Base-by-base conservation (phyloP, 2,113 vertebrate genomes). In the Silurus asotus region DNA sequence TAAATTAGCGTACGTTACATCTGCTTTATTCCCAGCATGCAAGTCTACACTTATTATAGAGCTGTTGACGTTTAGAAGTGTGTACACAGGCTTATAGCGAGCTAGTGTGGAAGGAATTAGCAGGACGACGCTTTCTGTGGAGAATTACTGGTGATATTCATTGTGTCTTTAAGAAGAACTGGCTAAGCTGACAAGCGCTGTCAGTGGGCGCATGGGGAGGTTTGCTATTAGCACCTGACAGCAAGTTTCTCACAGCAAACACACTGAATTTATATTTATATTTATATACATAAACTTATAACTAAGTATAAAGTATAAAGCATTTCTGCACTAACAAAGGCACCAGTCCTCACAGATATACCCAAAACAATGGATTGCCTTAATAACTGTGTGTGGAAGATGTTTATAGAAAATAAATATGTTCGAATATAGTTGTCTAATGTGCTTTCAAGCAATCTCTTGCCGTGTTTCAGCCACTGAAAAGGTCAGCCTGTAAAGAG, bases 161-260 rank as follows among this genome's bases (percentile, higher is more conserved):
- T 93, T 92, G 92, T 92, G 59, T 88, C 79, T 89, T 88, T 89
- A 92, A 92, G 91, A 80, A 92, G 91, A 92, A 89, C 91, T 48
- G 90, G 89, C 89, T 85, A 84, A 88, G 89, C 90, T 89, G 92
- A 94, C 92, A 90, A 90, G 87, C 84, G 90, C 86, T 88, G 88
- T 80, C 85, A 58, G 79, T 59, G 81, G 74, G 49, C 82, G 81
- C 86, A 74, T 78, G 28, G 53, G 75, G 83, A 88, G 83, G 75
- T 88, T 85, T 55, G 48, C 81, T 65, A 79, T 84, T 88, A 90
- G 84, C 85, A 87, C 88, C 87, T 85, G 80, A 86, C 80, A 80
- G 77, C 56, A 70, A 84, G 85, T 85, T 84, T 84, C 51, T 56
- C 74, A 45, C 83, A 37, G 28, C 69, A 61, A 79, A 79, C 25